Base-by-base conservation (phyloP, 2,888 invertebrate species). In the Pachliopta kotzebuea region DNA sequence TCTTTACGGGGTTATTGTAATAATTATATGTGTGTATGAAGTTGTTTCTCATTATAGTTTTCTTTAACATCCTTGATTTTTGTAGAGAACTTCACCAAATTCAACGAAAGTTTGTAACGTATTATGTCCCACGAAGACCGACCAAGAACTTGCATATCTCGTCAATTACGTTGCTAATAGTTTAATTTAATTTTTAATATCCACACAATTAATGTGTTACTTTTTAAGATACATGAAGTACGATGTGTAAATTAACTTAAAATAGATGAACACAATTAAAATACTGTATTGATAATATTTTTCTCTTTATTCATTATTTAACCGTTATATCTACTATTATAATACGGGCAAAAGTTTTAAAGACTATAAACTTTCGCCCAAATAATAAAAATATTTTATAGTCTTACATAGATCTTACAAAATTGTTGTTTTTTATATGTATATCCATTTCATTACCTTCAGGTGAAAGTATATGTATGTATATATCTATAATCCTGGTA, bases 51-150 rank as follows among this genome's bases (percentile, higher is more conserved):
- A 37, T 2, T 2, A 14, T 37, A 37, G 11, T 37, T 37, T 37
- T 14, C 2, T 37, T 2, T 11, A 14, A 37, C n/a, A 37, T 11
- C 18, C 0, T 45, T n/a, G 0, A 7, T n/a, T 45, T 52, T 23
- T 21, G 9, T 11, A 52, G 50, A 52, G 6, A 56, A 56, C 11
- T 67, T 65, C 50, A 54, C 45, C n/a, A 37, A 45, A 24, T 62
- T 60, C 17, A 59, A 67, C 24, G 65, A 67, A 50, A 56, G 56
- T 37, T n/a, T 59, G 23, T 55, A 62, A 26, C 65, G 68, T 45
- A 66, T 68, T 14, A 49, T 6, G 4, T 42, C 24, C 9, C 67
- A 67, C 7, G n/a, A n/a, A n/a, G 64, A 64, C 4, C 52, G 29
- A 3, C 23, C 59, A 7, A 45, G 49, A 14, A 65, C 65, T 1